Evolutionary conservation across 2,888 invertebrate species (phyloP), one percentile per base, ranked within the genome.

Genomic region (Muscina levida): DNA sequence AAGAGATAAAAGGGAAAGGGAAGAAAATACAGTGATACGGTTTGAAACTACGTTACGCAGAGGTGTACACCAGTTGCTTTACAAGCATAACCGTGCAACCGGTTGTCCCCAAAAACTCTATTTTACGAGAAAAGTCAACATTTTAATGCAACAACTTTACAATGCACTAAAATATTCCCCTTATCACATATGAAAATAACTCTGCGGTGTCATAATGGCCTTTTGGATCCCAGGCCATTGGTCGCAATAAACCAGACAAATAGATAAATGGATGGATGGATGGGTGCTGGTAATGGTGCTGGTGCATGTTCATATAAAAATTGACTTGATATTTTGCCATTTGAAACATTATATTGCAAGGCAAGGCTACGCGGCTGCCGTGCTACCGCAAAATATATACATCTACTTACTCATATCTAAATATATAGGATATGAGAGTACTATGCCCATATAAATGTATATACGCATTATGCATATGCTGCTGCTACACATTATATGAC

Each of bases 171-270:
- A 24, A 53, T 24, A 53, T 53, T 19, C 4, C 22, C 13, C 22
- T 53, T n/a, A n/a, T 53, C 13, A 11, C 24, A 42, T 67, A 44
- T 46, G 39, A 68, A 73, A 77, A 81, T 74, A 81, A 65, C 74
- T n/a, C n/a, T 81, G 77, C 72, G 81, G 81, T 75, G 53, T 42
- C 26, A 77, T 81, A 77, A 72, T 75, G 77, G 70, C 48, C 59
- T 53, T 42, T 67, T 62, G 5, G 39, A 39, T 19, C 39, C 17
- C 31, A 13, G 53, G 11, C 48, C 13, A 8, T 31, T 31, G 3
- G 31, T 8, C 31, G 3, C 31, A 31, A 31, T 31, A 8, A 31
- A 31, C 8, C 4, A 31, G n/a, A 31, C 8, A 8, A 8, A 31
- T 31, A 8, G 19, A 59, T 17, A 4, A 13, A 71, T 17, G 68